Percentiles rank a stretch among this genome's conserved stretches.
Evolutionary conservation across 2,797 vertebrate species (phyloP).

Genomic region (Schizopygopsis malacanthus): DNA sequence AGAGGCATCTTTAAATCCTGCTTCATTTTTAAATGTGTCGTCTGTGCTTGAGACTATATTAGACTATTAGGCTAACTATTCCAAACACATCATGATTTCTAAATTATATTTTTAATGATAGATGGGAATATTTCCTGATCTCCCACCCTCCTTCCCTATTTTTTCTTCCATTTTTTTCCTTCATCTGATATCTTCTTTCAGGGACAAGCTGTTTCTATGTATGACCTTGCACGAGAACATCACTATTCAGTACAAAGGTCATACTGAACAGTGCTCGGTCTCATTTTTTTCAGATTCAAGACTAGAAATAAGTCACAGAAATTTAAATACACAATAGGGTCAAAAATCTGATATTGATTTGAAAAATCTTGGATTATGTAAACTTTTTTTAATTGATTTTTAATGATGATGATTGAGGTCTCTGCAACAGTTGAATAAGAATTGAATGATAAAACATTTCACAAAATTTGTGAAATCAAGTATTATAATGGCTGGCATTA

Average conservation of each 20-base stretch:
- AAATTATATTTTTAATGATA: neutral
- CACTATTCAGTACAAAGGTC: neutral
- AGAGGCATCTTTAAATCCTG: constrained; percentile 27
- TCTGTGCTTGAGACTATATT: neutral
- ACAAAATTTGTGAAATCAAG: neutral
- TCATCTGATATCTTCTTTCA: neutral
- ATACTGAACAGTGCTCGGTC: neutral
- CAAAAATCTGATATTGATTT: neutral
- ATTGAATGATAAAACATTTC: neutral
- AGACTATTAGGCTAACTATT: neutral
- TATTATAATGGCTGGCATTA: too few relatives aligned
- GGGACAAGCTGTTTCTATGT: neutral
- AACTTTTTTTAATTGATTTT: neutral
- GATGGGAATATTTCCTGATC: neutral
- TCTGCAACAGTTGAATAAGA: neutral
- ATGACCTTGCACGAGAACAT: neutral
- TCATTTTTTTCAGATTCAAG: neutral
- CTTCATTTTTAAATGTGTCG: neutral
- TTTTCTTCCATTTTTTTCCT: neutral
- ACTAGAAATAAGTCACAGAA: neutral
- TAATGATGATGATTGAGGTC: neutral
- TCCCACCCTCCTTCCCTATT: too few relatives aligned
- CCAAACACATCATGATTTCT: neutral
- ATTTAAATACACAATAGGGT: neutral
- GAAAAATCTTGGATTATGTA: neutral